These are phyloP conservation scores for Omphaloscelis lunosa DNA, from an alignment of 2,888 invertebrate species.

Conservation along the genomic window DNA sequence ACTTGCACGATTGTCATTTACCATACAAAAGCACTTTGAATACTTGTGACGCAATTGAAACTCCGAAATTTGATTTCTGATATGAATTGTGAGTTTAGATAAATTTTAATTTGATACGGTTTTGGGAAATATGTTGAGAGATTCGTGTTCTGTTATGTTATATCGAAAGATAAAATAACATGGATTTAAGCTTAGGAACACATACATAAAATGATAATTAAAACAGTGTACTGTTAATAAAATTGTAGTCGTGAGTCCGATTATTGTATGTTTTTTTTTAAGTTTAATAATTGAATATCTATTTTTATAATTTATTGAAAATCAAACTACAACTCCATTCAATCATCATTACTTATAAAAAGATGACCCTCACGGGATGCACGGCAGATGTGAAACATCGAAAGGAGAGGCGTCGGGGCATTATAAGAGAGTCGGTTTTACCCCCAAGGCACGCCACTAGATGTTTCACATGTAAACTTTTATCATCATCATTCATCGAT, in stretches of 20 bases:
- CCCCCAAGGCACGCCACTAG: too few relatives aligned
- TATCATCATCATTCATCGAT: too few relatives aligned
- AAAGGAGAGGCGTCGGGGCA: too few relatives aligned
- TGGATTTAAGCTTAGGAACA: too few relatives aligned
- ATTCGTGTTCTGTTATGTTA: not conserved
- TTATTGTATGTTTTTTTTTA: not conserved
- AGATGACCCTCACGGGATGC: too few relatives aligned
- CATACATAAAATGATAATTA: not conserved
- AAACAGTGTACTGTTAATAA: not conserved
- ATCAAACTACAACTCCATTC: too few relatives aligned
- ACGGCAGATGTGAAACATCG: too few relatives aligned
- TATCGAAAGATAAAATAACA: not conserved
- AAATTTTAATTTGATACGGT: slow-evolving; percentile 34
- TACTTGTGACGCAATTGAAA: slow-evolving; percentile 51
- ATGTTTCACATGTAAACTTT: not conserved
- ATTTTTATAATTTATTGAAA: not conserved
- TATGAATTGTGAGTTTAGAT: slow-evolving; percentile 46
- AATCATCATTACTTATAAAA: too few relatives aligned
- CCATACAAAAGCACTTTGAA: slow-evolving; percentile 49
- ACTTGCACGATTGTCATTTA: slow-evolving; percentile 64
- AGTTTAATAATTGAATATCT: not conserved
- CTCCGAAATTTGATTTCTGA: slow-evolving; percentile 61
- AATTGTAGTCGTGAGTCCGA: too few relatives aligned
- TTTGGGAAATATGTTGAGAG: not conserved
- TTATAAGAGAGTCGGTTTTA: too few relatives aligned